phyloP scores from a whole-genome alignment of 2,113 vertebrate genomes.

The Felis chaus region DNA sequence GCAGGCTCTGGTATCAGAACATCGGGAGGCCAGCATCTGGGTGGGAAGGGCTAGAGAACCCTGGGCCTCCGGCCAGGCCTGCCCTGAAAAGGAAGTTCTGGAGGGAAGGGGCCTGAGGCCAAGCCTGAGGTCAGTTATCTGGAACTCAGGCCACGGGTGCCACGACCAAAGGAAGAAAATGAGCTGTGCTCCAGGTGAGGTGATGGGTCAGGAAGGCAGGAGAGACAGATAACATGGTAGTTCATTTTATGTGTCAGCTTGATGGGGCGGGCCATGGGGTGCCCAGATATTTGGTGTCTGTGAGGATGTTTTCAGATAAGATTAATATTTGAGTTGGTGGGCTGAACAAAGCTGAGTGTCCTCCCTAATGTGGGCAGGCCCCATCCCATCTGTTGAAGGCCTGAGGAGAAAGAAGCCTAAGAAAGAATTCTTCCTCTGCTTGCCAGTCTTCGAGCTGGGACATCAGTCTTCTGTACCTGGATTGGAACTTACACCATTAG shows the following conservation, averaged over 20 bases:
- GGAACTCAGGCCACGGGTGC: not conserved
- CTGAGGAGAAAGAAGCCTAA: not conserved
- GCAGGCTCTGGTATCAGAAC: not conserved
- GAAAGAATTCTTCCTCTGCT: not conserved
- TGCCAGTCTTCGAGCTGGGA: not conserved
- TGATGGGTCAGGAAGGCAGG: accelerated
- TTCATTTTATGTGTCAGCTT: not conserved
- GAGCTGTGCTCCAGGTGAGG: no score
- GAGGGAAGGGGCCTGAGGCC: not conserved
- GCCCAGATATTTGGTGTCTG: not conserved
- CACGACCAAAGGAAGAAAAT: not conserved
- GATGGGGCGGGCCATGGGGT: not conserved
- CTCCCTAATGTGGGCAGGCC: not conserved
- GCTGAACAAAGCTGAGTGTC: not conserved
- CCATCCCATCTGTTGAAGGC: not conserved
- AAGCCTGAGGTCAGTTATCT: not conserved
- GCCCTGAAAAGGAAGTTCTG: not conserved
- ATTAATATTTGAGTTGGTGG: not conserved
- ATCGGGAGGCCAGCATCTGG: not conserved
- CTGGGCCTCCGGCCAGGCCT: not conserved
- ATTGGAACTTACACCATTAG: no score
- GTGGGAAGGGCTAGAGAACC: not conserved
- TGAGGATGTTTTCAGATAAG: not conserved
- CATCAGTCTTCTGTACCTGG: no score
- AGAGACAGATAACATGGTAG: not conserved